phyloP scores from a whole-genome alignment of 2,888 invertebrate genomes.

The Hipparchia sbordonii region DNA sequence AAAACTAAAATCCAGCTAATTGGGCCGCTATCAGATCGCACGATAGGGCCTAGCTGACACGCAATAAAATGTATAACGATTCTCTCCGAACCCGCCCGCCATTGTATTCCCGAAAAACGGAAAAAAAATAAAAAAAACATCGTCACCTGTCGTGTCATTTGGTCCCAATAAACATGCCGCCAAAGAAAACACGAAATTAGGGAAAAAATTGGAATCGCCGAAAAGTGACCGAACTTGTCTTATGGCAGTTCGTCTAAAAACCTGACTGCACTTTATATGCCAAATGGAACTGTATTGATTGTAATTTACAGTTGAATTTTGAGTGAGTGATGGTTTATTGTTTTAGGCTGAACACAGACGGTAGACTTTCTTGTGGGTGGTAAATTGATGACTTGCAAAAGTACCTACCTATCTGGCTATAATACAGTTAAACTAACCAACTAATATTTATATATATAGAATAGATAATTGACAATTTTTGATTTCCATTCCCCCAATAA shows the following conservation, averaged over 20 bases:
- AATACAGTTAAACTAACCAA: too few relatives aligned
- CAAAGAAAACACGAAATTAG: slow-evolving; percentile 75
- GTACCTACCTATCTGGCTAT: too few relatives aligned
- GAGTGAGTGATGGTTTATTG: slow-evolving; percentile 31
- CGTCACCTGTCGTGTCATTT: slow-evolving; percentile 83
- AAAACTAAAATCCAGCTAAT: slow-evolving; percentile 65
- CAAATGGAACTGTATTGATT: slow-evolving; percentile 31
- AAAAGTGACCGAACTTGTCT: slow-evolving; percentile 72
- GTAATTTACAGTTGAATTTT: slow-evolving; percentile 43
- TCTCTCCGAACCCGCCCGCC: slow-evolving; percentile 58
- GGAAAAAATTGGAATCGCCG: slow-evolving; percentile 65
- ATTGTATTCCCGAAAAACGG: slow-evolving; percentile 44
- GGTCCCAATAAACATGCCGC: slow-evolving; percentile 78
- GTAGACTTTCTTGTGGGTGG: not conserved
- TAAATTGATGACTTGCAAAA: not conserved
- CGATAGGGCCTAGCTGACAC: slow-evolving; percentile 59
- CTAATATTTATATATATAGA: too few relatives aligned
- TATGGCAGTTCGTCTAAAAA: slow-evolving; percentile 58
- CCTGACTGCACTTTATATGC: not conserved
- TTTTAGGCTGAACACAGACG: slow-evolving; percentile 40
- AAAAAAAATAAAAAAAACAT: slow-evolving; percentile 55
- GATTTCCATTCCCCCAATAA: too few relatives aligned
- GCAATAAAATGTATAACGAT: slow-evolving; percentile 80
- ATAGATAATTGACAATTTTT: too few relatives aligned
- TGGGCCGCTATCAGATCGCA: slow-evolving; percentile 63